Evolutionary conservation across 2,113 vertebrate genomes (phyloP), one percentile per base, ranked within the genome.

Genomic region (Microtus oregoni): DNA sequence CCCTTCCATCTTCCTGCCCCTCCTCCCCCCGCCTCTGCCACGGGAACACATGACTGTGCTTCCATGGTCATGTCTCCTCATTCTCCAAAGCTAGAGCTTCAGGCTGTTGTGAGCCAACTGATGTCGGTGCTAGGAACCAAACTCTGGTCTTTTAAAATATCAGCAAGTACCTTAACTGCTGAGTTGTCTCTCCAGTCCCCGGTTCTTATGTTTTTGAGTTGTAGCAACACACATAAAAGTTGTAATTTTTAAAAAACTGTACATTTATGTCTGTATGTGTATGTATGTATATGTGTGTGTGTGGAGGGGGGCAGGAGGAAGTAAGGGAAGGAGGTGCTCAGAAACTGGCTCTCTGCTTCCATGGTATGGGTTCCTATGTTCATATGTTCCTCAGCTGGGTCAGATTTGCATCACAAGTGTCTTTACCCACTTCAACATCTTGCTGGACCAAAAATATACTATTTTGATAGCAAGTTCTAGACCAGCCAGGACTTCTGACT

Each of bases 151-250:
- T n/a, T 35, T n/a, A n/a, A 72, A n/a, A 72, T 0, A 38, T 72
- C n/a, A 73, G 44, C 76, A 78, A 32, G 67, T 32, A 28, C 30
- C 5, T 68, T 68, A 68, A 14, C 30, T 67, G 12, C 12, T 67
- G 65, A 68, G 67, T 38, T 24, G 10, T 44, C 41, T 44, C 73
- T 41, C 75, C 44, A 47, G 26, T 47, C 75, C 75, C 75, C 3
- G 52, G 47, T 52, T 81, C 55, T 81, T 87, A 58, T 50, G 78
- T 68, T 70, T 95, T 96, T 83, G 38, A 88, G n/a, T 75, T 90
- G 19, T 88, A 38, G 30, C 67, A 61, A 83, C 11, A 50, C 52
- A 73, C 19, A 72, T 55, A 73, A 24, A 30, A 77, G 26, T 30
- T 77, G 75, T 28, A 75, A 24, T 41, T n/a, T 10, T 20, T 20